Conservation (phyloP, 2,888 invertebrate genomes). For the Drosophila multiciliata region DNA sequence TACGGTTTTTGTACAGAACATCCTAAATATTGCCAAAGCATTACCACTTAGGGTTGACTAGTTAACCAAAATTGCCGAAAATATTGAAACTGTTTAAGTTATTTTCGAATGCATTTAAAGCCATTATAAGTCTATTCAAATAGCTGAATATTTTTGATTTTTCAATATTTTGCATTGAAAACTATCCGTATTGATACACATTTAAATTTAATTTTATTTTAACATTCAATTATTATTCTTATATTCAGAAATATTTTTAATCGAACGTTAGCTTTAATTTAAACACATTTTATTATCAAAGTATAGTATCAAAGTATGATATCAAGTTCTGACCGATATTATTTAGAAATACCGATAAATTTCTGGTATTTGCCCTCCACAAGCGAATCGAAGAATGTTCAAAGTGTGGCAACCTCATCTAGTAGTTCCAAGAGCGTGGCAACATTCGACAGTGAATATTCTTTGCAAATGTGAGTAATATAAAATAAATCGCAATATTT, state of each 20-base stretch:
- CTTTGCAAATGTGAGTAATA: conserved; percentile 62
- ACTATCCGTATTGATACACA: neutral
- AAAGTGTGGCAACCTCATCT: conserved; percentile 17
- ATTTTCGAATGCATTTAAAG: neutral
- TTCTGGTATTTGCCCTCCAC: neutral
- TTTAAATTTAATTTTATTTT: neutral
- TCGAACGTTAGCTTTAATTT: neutral
- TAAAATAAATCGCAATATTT: conserved; percentile 7
- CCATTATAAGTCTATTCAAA: neutral
- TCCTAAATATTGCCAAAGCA: conserved; percentile 46
- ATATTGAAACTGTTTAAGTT: neutral
- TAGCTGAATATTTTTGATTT: neutral
- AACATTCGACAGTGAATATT: conserved; percentile 33
- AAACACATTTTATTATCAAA: no score
- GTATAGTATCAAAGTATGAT: neutral
- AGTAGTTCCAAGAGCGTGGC: conserved; percentile 24
- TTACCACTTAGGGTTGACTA: conserved; percentile 21
- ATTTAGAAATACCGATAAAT: neutral
- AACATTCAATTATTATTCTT: neutral
- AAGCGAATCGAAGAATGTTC: neutral
- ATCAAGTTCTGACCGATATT: neutral
- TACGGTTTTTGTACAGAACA: conserved; percentile 22
- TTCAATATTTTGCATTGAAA: neutral
- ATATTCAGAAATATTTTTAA: neutral
- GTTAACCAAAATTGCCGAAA: neutral